These are phyloP conservation scores for Paragorgia papillata DNA, from an alignment of 92 coral and sea anemone genomes.

Conservation along the genomic window DNA sequence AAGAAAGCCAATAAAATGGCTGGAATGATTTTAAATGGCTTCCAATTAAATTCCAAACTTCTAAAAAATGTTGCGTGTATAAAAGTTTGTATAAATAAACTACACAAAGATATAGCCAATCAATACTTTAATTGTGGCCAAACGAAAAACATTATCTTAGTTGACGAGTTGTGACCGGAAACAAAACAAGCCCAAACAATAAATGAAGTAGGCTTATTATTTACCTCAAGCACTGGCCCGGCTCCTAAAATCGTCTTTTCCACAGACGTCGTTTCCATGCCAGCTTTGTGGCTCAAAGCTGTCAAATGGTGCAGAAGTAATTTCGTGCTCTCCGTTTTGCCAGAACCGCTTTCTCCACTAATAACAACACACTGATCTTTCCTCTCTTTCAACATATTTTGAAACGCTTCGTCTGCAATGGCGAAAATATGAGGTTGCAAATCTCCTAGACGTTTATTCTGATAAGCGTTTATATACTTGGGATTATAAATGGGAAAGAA, in stretches of 20 bases:
- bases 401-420: constrained; percentile 94
- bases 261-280: constrained; percentile 76
- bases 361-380: constrained; percentile 96
- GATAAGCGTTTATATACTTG: constrained; percentile 85
- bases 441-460: constrained; percentile 85
- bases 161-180: constrained; percentile 31
- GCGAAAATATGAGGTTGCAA: constrained; percentile 98
- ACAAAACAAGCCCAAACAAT: not conserved
- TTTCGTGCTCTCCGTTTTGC: constrained; percentile 97
- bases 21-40: too few species aligned
- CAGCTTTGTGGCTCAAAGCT: constrained; percentile 83
- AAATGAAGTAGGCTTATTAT: not conserved
- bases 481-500: constrained; percentile 99
- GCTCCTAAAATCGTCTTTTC: constrained; percentile 98
- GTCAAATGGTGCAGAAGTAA: constrained; percentile 95
- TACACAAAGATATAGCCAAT: too few species aligned
- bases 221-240: constrained; percentile 97
- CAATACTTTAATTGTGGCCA: too few species aligned
- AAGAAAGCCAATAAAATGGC: not conserved
- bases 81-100: too few species aligned
- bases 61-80: too few species aligned
- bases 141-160: too few species aligned
- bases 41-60: too few species aligned
- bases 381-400: constrained; percentile 89
- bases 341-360: constrained; percentile 98